A percentile compares a stretch with the other conserved stretches of the same genome.
Evolutionary conservation across 1,140 invertebrate genomes (phyloP).

Genomic region (Leguminivora glycinivorella): DNA sequence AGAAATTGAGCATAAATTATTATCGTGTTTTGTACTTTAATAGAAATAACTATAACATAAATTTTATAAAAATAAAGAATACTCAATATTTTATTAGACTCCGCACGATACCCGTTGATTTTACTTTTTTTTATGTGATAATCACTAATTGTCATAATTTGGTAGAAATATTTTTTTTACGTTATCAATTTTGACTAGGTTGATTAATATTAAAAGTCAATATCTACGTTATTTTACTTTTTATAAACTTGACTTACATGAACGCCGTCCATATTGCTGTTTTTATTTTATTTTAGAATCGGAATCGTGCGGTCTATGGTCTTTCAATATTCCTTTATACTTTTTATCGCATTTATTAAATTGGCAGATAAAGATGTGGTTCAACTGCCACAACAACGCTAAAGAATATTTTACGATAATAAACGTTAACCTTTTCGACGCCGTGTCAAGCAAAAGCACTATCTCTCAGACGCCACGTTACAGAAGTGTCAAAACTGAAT

Average conservation of each 20-base stretch:
- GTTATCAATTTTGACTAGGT: neutral
- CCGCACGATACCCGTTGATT: neutral
- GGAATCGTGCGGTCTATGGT: neutral
- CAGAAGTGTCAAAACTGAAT: too few relatives aligned
- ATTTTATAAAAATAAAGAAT: slow-evolving; percentile 10
- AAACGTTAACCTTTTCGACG: too few relatives aligned
- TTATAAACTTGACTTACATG: neutral
- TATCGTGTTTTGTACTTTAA: slow-evolving; percentile 26
- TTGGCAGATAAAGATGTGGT: too few relatives aligned
- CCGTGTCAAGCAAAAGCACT: too few relatives aligned
- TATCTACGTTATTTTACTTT: neutral
- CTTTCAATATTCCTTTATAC: too few relatives aligned
- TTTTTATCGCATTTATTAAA: too few relatives aligned
- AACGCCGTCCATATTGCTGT: too few relatives aligned
- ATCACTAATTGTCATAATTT: neutral
- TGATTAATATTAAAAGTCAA: neutral
- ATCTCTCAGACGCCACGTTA: too few relatives aligned
- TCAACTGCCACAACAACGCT: neutral
- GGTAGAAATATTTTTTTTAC: neutral
- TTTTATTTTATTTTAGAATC: neutral
- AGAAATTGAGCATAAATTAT: slow-evolving; percentile 28
- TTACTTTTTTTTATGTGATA: neutral
- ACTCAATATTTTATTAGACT: neutral
- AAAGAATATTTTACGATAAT: neutral
- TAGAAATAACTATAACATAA: slow-evolving; percentile 9